Evolutionary conservation across 2,113 vertebrate species (phyloP).

Genomic region (Tylochromis polylepis): DNA sequence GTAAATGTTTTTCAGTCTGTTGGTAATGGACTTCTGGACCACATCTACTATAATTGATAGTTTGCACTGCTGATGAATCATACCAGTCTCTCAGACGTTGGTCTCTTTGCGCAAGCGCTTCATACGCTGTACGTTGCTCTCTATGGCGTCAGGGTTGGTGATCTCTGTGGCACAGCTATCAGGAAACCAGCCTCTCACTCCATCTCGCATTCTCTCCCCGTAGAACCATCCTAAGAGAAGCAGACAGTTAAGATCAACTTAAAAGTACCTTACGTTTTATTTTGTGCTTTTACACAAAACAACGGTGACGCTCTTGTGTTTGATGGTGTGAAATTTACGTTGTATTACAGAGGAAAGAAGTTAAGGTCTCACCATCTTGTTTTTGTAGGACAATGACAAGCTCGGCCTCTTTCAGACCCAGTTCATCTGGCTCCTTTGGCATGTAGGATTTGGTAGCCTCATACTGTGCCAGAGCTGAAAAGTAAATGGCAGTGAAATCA

Average conservation of each 20-base stretch:
- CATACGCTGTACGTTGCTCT: conserved; percentile 86
- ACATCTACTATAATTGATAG: not conserved
- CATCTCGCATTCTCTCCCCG: conserved; percentile 86
- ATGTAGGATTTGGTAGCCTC: conserved; percentile 84
- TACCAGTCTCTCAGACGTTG: conserved; percentile 74
- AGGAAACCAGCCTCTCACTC: conserved; percentile 90
- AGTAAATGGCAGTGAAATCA: not conserved
- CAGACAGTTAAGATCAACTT: not conserved
- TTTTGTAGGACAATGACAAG: conserved; percentile 80
- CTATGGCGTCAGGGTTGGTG: conserved; percentile 78
- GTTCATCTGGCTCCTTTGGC: conserved; percentile 83
- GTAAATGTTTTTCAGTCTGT: not conserved
- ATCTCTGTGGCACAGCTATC: conserved; percentile 78
- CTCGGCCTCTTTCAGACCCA: conserved; percentile 86
- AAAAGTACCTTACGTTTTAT: not conserved
- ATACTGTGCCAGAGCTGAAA: conserved; percentile 82
- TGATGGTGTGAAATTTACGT: not conserved
- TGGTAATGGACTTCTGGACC: not conserved
- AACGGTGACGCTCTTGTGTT: not conserved
- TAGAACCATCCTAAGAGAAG: conserved; percentile 72
- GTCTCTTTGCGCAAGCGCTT: conserved; percentile 89
- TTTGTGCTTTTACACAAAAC: not conserved
- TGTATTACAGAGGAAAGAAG: not conserved
- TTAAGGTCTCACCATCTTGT: conserved; percentile 78
- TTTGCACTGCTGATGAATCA: too few species aligned